Base-by-base conservation (phyloP, 2,888 invertebrate genomes). In the Temnothorax rugatulus region DNA sequence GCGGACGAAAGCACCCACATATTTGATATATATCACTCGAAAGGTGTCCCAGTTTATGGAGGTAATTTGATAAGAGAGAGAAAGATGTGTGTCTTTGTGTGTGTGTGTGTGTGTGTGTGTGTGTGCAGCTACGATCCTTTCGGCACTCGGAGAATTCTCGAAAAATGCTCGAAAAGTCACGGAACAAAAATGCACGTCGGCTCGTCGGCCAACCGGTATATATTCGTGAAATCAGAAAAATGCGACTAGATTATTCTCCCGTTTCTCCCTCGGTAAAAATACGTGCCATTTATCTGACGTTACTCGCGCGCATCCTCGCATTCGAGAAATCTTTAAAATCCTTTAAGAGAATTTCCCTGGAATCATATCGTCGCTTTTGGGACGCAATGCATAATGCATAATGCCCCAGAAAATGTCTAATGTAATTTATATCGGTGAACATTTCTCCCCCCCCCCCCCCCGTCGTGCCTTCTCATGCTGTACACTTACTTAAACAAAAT, bases 161-260 rank as follows among this genome's bases (percentile, higher is more conserved):
- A 21, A 69, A 77, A 77, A 77, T 57, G 1, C 57, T 77, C 21
- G 44, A 47, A 11, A 79, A 79, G 25, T 79, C 79, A 47, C 57
- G 34, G 73, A 79, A 71, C 59, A 71, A 79, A 79, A 69, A 71
- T 69, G 25, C 64, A 21, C 61, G 41, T 69, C 69, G 54, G 66
- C 66, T 71, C 38, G 79, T 71, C 25, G 34, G 74, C 41, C 44
- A 44, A 57, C 77, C 21, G 54, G 18, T 18, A 38, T 59, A 59
- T 73, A 79, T 79, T 59, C 54, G 11, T 44, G 15, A 68, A 69
- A 69, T 79, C 73, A 47, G 79, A 79, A 73, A 79, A 71, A 73
- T 73, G 73, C 29, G 74, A 74, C 34, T 59, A 73, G 15, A 81
- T 81, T 81, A 81, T 47, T 73, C 74, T 81, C 13, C 29, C 41